These are phyloP conservation scores for Camelus bactrianus DNA, from an alignment of 2,113 vertebrate genomes.

Conservation along the genomic window DNA sequence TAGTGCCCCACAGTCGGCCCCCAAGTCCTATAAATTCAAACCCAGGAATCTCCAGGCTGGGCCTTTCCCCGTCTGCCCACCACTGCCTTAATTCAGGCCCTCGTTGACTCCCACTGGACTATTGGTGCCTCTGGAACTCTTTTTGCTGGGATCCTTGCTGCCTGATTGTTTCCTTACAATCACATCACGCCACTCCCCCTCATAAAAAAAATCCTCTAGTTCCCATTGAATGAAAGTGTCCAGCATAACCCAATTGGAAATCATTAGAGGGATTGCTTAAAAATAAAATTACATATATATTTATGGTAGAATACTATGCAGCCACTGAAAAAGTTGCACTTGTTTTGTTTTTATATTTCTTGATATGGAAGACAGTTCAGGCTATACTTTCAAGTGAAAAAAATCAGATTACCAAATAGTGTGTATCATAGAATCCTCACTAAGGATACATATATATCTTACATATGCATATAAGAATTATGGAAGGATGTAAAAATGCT, in stretches of 20 bases:
- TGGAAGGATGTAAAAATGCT: not conserved
- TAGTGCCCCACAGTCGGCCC: not conserved
- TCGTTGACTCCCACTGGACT: not conserved
- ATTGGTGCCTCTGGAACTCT: not conserved
- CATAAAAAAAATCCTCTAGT: not conserved
- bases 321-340: not conserved
- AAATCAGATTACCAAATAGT: not conserved
- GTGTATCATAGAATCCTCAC: not conserved
- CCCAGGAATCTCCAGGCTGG: not conserved
- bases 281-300: not conserved
- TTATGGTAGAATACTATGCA: not conserved
- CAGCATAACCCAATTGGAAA: not conserved
- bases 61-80: not conserved
- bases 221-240: not conserved
- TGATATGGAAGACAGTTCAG: not conserved
- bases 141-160: not conserved
- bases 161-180: not conserved
- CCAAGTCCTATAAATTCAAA: not conserved
- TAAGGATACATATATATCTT: not conserved
- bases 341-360: not conserved
- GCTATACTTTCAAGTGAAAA: conserved; percentile 28
- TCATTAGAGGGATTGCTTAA: too few species aligned
- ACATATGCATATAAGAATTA: not conserved
- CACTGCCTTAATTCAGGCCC: not conserved
- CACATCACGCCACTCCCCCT: not conserved